Evolutionary conservation across 2,113 vertebrate genomes (phyloP), one percentile per base, ranked within the genome.

Genomic region (Hyperopisus bebe): DNA sequence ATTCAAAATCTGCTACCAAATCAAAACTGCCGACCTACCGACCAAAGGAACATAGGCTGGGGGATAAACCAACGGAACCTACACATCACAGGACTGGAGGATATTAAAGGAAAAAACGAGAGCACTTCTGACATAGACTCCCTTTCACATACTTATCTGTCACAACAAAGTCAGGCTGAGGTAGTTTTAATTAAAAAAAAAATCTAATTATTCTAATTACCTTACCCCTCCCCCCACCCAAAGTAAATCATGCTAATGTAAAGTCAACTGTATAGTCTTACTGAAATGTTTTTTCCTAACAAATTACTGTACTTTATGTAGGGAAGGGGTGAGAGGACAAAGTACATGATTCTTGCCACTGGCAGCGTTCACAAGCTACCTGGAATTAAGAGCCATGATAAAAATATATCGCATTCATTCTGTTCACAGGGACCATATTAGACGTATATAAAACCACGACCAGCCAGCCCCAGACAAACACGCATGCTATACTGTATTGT

Each of bases 81-180:
- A 21, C 47, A 53, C n/a, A 53, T 55, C 11, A 86, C 21, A 51
- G 5, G 50, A 48, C 48, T 21, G 5, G 17, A 86, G 11, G 5
- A 86, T 31, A 53, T 53, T 53, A 86, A 51, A 53, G 27, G 47
- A 48, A 86, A 51, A 86, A 86, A 86, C 21, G n/a, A 51, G 85
- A 86, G 50, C 85, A 35, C 15, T 88, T 88, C 8, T 58, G n/a
- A 88, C 85, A 62, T 6, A 31, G 21, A 44, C 8, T 62, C 86
- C 80, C 66, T 51, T 46, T 74, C 74, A 21, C 74, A 21, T 11
- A 35, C 21, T 42, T 47, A 51, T 39, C 27, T 84, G 35, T n/a
- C 48, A 89, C 48, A 62, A 89, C 88, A 83, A 55, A 66, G 88
- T 35, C 88, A 89, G 88, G 77, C 88, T 62, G 88, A 89, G 77